Conservation (phyloP, 2,888 invertebrate genomes). For the Pantelozetes paolii region DNA sequence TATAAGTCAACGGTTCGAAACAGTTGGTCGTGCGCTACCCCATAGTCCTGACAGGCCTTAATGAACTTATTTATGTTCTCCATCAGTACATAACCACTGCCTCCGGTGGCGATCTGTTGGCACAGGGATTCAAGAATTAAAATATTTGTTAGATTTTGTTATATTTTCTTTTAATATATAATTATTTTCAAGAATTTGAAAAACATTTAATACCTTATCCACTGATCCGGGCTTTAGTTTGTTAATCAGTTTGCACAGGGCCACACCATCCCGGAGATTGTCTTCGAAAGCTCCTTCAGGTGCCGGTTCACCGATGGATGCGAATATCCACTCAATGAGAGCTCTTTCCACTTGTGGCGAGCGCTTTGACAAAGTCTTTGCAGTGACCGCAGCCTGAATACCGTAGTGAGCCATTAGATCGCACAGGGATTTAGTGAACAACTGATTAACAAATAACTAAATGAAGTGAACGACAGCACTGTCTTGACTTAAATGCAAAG, state of each 20-base stretch:
- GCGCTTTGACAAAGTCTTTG: slow-evolving; percentile 39
- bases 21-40: slow-evolving; percentile 40
- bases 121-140: too few species aligned
- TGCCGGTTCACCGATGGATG: slow-evolving; percentile 38
- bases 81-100: slow-evolving; percentile 42
- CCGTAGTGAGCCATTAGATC: slow-evolving; percentile 40
- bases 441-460: neutral
- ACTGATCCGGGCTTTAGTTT: slow-evolving; percentile 42
- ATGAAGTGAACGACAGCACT: neutral
- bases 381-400: slow-evolving; percentile 38
- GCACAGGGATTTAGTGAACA: neutral
- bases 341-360: slow-evolving; percentile 39
- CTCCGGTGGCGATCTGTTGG: slow-evolving; percentile 38
- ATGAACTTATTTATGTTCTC: slow-evolving; percentile 43
- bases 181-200: too few species aligned
- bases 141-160: too few species aligned
- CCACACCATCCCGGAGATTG: slow-evolving; percentile 41
- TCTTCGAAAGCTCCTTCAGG: slow-evolving; percentile 40
- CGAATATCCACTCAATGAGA: slow-evolving; percentile 40
- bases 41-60: slow-evolving; percentile 39
- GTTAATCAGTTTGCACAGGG: slow-evolving; percentile 44
- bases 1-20: slow-evolving; percentile 43
- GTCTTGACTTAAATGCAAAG: neutral
- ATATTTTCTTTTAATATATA: too few species aligned
- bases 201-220: slow-evolving; percentile 34